These are phyloP conservation scores for Marcusenius ussheri DNA, from an alignment of 2,113 vertebrate species.

Conservation along the genomic window DNA sequence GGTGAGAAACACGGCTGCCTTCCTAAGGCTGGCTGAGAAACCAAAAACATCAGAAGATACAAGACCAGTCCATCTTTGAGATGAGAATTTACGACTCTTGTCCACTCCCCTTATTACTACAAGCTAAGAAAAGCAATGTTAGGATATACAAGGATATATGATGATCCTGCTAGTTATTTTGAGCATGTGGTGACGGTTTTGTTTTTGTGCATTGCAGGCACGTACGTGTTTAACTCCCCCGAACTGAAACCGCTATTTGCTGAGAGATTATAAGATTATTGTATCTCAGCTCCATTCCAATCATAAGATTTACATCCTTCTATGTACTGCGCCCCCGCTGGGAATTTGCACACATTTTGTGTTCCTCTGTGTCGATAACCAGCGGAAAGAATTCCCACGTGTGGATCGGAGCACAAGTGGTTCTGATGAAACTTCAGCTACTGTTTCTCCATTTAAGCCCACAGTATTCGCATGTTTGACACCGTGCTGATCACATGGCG, in stretches of 20 bases:
- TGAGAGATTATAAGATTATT: slow-evolving; percentile 27
- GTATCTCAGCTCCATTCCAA: neutral
- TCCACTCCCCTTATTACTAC: neutral
- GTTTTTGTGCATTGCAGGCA: neutral
- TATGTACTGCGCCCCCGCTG: neutral
- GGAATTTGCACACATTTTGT: neutral
- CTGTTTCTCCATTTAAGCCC: slow-evolving; percentile 32
- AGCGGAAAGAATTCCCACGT: neutral
- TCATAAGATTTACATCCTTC: neutral
- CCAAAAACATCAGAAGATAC: neutral
- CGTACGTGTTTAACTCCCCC: slow-evolving; percentile 9
- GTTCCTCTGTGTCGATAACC: slow-evolving; percentile 14
- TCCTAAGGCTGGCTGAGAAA: neutral
- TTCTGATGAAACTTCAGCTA: slow-evolving; percentile 29
- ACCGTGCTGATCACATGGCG: neutral
- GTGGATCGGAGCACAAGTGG: neutral
- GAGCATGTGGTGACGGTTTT: slow-evolving; percentile 8
- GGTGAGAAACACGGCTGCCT: neutral
- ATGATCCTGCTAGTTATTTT: neutral
- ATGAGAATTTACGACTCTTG: neutral
- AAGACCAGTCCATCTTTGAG: neutral
- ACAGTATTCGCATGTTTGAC: slow-evolving; percentile 13
- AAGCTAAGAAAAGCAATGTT: neutral
- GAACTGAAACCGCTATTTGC: slow-evolving; percentile 25
- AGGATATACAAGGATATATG: neutral